phyloP scores from a whole-genome alignment of 2,888 invertebrate genomes.

The Cryptocheilus praepositus region DNA sequence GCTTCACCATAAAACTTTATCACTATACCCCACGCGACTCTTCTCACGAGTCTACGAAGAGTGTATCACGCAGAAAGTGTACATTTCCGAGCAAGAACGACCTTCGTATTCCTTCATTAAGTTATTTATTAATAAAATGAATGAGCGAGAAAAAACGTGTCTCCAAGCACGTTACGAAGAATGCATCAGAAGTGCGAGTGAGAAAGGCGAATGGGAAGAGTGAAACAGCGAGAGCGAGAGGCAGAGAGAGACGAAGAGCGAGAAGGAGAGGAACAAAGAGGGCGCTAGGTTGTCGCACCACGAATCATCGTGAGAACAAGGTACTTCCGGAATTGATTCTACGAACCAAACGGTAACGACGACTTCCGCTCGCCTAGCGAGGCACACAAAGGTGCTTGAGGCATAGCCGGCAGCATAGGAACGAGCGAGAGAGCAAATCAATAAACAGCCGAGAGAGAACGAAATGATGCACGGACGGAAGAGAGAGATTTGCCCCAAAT shows the following conservation, averaged over 20 bases:
- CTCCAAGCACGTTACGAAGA: too few relatives aligned
- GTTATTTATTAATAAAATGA: too few relatives aligned
- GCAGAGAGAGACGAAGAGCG: not conserved
- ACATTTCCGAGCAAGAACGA: too few relatives aligned
- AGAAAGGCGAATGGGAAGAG: not conserved
- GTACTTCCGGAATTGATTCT: slow-evolving; percentile 63
- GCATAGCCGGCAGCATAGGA: slow-evolving; percentile 24
- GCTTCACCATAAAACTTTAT: too few relatives aligned
- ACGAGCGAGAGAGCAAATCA: slow-evolving; percentile 16
- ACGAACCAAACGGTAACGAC: slow-evolving; percentile 57
- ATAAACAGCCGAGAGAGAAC: not conserved
- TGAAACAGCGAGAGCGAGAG: slow-evolving; percentile 2
- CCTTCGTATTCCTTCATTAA: too few relatives aligned
- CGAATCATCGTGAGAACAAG: slow-evolving; percentile 70
- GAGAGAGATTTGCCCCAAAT: not conserved
- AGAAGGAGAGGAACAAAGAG: slow-evolving; percentile 12
- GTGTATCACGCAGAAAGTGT: too few relatives aligned
- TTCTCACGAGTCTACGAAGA: too few relatives aligned
- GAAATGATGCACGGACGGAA: not conserved
- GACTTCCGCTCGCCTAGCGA: slow-evolving; percentile 54
- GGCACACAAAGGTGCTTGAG: slow-evolving; percentile 39
- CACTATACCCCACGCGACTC: too few relatives aligned
- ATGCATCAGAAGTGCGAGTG: not conserved
- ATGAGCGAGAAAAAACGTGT: too few relatives aligned
- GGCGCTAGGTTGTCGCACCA: slow-evolving; percentile 33